Conservation (phyloP, 2,888 invertebrate genomes). For the Erebia epiphron region DNA sequence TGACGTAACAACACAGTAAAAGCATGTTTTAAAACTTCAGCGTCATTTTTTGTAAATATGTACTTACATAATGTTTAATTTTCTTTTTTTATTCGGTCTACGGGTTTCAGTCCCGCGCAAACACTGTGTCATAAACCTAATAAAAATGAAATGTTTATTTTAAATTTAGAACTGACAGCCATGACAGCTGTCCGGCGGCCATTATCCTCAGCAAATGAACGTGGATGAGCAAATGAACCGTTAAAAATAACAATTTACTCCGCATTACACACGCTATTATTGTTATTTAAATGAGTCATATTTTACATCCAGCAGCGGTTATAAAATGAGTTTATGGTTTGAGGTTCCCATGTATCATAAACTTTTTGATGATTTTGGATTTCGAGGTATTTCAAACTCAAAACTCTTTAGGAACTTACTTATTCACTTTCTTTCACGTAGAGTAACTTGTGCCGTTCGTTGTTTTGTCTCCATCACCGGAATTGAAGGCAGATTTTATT, state of each 20-base stretch:
- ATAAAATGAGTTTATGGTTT: not conserved
- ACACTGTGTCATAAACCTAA: conserved; percentile 58
- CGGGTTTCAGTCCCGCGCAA: conserved; percentile 18
- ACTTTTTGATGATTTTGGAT: not conserved
- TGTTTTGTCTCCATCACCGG: too few species aligned
- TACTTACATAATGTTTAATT: not conserved
- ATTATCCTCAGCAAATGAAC: conserved; percentile 55
- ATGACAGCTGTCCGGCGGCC: conserved; percentile 76
- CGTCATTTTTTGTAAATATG: not conserved
- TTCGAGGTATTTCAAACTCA: not conserved
- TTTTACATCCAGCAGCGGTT: conserved; percentile 6
- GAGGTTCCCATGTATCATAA: not conserved
- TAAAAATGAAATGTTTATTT: conserved; percentile 71
- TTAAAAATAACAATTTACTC: conserved; percentile 70
- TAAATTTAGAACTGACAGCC: conserved; percentile 74
- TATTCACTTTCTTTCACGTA: too few species aligned
- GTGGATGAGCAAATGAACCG: conserved; percentile 72
- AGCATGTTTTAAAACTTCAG: too few species aligned
- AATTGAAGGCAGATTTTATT: too few species aligned
- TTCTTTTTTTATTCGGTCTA: not conserved
- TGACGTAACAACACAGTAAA: not conserved
- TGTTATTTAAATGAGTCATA: conserved; percentile 26
- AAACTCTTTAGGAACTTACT: too few species aligned
- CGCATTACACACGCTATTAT: conserved; percentile 54
- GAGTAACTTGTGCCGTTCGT: too few species aligned